phyloP scores from a whole-genome alignment of 2,797 vertebrate species.

The Manis pentadactyla region DNA sequence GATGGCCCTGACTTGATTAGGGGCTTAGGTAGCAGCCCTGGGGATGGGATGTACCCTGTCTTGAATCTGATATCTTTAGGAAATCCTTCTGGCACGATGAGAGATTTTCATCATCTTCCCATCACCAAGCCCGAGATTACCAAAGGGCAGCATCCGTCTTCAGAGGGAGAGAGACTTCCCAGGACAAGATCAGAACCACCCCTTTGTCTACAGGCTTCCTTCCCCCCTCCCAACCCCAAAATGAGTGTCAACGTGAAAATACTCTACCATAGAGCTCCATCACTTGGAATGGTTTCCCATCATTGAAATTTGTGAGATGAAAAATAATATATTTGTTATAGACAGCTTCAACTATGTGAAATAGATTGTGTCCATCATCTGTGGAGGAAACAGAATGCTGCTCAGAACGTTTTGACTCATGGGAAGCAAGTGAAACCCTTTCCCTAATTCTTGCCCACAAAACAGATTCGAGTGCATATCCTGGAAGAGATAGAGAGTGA shows the following conservation, averaged over 20 bases:
- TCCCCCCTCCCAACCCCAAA: neutral
- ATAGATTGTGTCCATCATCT: neutral
- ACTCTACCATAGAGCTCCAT: constrained; percentile 32
- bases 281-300: rapidly evolving
- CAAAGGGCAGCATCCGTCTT: neutral
- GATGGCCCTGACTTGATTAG: neutral
- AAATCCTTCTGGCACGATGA: neutral
- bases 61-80: neutral
- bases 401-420: neutral
- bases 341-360: rapidly evolving
- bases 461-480: neutral
- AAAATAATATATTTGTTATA: rapidly evolving
- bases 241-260: neutral
- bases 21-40: neutral
- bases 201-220: neutral
- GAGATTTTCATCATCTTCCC: neutral
- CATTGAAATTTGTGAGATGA: rapidly evolving
- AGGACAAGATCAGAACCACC: rapidly evolving
- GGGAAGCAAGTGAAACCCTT: neutral
- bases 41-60: neutral
- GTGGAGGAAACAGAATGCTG: constrained; percentile 22
- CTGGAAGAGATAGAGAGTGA: neutral
- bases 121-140: neutral
- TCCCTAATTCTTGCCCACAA: neutral
- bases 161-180: neutral